These are phyloP conservation scores for Aspiorhynchus laticeps DNA, from an alignment of 2,113 vertebrate genomes.

Conservation along the genomic window DNA sequence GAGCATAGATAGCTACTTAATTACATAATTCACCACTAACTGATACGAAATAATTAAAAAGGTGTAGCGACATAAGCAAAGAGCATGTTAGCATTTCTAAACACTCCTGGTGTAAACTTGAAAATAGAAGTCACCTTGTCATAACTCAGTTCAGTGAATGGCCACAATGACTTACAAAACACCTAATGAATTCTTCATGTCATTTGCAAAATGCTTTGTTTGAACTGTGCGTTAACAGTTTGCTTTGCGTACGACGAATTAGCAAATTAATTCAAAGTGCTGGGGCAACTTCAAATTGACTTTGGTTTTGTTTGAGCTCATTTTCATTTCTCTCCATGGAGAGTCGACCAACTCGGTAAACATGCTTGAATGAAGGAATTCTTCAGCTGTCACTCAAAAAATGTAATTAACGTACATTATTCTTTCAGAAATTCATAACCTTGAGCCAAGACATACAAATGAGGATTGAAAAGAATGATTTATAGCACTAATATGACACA, in stretches of 20 bases:
- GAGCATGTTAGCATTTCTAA: not conserved
- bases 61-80: not conserved
- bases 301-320: slow-evolving; percentile 56
- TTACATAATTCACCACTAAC: not conserved
- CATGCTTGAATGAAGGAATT: slow-evolving; percentile 53
- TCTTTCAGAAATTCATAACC: slow-evolving; percentile 61
- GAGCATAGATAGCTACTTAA: too few relatives aligned
- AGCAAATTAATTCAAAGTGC: slow-evolving; percentile 62
- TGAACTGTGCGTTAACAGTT: slow-evolving; percentile 43
- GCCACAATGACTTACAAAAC: slow-evolving; percentile 23
- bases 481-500: slow-evolving; percentile 57
- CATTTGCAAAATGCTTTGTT: slow-evolving; percentile 56
- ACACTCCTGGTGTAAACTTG: not conserved
- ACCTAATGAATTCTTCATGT: slow-evolving; percentile 30
- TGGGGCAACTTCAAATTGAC: slow-evolving; percentile 68
- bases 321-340: slow-evolving; percentile 65
- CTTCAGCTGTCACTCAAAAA: slow-evolving; percentile 62
- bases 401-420: slow-evolving; percentile 64
- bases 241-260: slow-evolving; percentile 53
- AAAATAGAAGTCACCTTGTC: not conserved
- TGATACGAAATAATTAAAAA: not conserved
- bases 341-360: slow-evolving; percentile 63
- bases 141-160: not conserved
- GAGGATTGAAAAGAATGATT: slow-evolving; percentile 62
- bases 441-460: slow-evolving; percentile 64